Percentiles rank a stretch among this genome's conserved stretches.
These are phyloP conservation scores for Cassiopea xamachana DNA, from an alignment of 30 jellyfish, hydroid and myxozoan genomes.

Conservation along the genomic window DNA sequence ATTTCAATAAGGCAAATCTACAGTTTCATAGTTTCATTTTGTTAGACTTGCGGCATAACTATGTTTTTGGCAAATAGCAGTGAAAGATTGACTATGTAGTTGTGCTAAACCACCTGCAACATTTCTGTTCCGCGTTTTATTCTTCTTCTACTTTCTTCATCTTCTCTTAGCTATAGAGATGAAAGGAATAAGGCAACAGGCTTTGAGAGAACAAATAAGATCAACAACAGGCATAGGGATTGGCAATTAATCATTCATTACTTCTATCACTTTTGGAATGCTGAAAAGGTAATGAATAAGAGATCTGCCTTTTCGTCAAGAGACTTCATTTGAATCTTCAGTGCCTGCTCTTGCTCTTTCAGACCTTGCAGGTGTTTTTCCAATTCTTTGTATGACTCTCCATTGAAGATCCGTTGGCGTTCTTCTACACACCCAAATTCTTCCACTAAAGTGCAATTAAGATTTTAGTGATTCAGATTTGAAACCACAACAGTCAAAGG, in stretches of 20 bases:
- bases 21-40: too few relatives aligned
- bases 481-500: too few relatives aligned
- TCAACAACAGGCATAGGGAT: too few relatives aligned
- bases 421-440: slow-evolving; percentile 35
- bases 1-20: too few relatives aligned
- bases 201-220: too few relatives aligned
- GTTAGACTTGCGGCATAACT: too few relatives aligned
- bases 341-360: slow-evolving; percentile 28
- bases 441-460: slow-evolving; percentile 4
- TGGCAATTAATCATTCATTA: too few relatives aligned
- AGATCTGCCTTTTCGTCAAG: slow-evolving; percentile 18
- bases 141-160: slow-evolving; percentile 36
- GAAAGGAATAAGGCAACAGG: neutral
- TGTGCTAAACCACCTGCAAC: slow-evolving; percentile 53
- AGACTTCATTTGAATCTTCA: slow-evolving; percentile 20
- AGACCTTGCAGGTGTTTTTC: slow-evolving; percentile 11
- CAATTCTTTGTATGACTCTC: slow-evolving; percentile 13
- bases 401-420: slow-evolving; percentile 26
- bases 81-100: neutral
- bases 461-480: neutral
- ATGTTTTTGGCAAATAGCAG: neutral
- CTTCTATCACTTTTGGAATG: too few relatives aligned
- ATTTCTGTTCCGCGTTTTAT: slow-evolving; percentile 28
- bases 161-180: slow-evolving; percentile 26
- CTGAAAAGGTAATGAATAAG: too few relatives aligned